Conservation (phyloP, 2,888 invertebrate species). For the Nesidiocoris tenuis region DNA sequence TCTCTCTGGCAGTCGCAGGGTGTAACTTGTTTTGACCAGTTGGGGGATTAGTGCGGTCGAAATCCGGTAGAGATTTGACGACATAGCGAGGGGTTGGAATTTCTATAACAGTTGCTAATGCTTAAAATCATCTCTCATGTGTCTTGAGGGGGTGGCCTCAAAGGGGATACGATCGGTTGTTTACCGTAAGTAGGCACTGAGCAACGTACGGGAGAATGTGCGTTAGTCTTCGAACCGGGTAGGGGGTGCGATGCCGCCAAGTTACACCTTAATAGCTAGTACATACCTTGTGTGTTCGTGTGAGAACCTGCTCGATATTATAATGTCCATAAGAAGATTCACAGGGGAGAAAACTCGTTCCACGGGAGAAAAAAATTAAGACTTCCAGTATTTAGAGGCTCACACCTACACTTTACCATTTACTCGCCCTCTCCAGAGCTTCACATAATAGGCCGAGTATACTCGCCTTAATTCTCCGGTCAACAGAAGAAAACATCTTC, state of each 20-base stretch:
- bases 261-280: neutral
- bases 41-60: neutral
- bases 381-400: no score
- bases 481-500: no score
- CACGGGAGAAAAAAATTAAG: neutral
- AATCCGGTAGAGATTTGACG: neutral
- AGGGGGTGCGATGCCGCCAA: neutral
- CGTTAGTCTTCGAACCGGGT: no score
- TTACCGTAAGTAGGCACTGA: neutral
- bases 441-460: no score
- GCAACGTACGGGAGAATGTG: no score
- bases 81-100: neutral
- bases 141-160: neutral
- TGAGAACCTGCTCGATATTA: neutral
- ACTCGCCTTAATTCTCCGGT: no score
- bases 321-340: neutral
- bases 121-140: neutral
- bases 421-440: no score
- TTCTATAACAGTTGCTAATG: neutral
- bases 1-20: neutral
- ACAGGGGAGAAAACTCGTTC: neutral
- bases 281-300: neutral
- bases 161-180: neutral
- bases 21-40: neutral
- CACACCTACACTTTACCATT: no score